Percentiles rank a stretch among this genome's conserved stretches.
Evolutionary conservation across 2,888 invertebrate species (phyloP).

Genomic region (Scaptomyza cyrtandrae): DNA sequence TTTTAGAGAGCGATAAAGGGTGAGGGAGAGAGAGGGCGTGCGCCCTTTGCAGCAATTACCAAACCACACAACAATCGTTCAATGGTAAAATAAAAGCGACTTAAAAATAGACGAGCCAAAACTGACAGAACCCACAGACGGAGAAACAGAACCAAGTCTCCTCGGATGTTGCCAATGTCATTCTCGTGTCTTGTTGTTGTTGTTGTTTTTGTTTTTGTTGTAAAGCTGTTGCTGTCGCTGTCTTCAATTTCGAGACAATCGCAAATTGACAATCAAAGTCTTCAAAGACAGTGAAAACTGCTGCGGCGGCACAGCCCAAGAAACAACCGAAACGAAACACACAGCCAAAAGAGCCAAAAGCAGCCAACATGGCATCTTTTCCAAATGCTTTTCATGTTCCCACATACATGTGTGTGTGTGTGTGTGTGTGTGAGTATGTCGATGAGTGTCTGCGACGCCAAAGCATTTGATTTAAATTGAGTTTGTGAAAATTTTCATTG

Average conservation of each 20-base stretch:
- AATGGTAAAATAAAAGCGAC: conserved; percentile 78
- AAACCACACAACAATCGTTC: conserved; percentile 79
- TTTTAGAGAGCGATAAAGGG: neutral
- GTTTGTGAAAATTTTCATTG: conserved; percentile 78
- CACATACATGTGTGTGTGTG: conserved; percentile 13
- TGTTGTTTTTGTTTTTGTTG: conserved; percentile 15
- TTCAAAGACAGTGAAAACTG: conserved; percentile 80
- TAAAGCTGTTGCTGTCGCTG: conserved; percentile 47
- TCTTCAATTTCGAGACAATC: conserved; percentile 78
- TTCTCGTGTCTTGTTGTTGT: too few species aligned
- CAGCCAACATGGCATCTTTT: conserved; percentile 73
- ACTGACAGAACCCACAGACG: conserved; percentile 62
- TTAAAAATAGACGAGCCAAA: conserved; percentile 77
- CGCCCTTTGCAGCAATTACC: conserved; percentile 75
- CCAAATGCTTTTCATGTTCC: conserved; percentile 45
- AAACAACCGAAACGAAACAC: conserved; percentile 50
- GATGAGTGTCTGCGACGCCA: conserved; percentile 66
- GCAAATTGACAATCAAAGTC: conserved; percentile 80
- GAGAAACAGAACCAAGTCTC: conserved; percentile 43
- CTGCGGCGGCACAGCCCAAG: conserved; percentile 71
- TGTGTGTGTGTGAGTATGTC: conserved; percentile 35
- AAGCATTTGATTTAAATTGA: conserved; percentile 80
- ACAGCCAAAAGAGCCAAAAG: conserved; percentile 66
- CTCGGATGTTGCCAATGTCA: conserved; percentile 41
- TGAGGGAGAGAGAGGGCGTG: conserved; percentile 28